Evolutionary conservation across 2,797 vertebrate species (phyloP).

Genomic region (Poeciliopsis infans): DNA sequence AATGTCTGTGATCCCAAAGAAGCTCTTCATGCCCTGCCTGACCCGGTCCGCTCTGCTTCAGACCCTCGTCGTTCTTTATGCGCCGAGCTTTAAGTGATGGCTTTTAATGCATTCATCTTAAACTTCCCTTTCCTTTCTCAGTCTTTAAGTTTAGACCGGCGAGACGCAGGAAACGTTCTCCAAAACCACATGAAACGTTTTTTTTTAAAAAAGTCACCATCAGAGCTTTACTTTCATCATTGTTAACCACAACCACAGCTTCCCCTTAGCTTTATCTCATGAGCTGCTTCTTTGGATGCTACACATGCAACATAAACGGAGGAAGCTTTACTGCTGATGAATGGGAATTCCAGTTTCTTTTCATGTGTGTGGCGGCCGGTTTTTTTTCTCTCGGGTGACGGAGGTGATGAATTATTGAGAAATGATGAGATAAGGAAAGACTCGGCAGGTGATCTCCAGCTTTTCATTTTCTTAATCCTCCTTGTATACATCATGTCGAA

Average conservation of each 20-base stretch:
- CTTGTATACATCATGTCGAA: conserved; percentile 1
- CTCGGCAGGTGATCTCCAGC: background rate
- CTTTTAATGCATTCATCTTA: conserved; percentile 21
- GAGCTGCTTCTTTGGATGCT: conserved; percentile 19
- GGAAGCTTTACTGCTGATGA: background rate
- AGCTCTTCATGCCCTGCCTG: background rate
- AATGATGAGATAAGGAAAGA: background rate
- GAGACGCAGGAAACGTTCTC: conserved; percentile 35
- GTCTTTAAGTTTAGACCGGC: conserved; percentile 10
- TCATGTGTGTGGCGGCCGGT: background rate
- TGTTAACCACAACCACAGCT: conserved; percentile 43
- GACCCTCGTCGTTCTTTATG: background rate
- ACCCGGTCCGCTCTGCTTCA: background rate
- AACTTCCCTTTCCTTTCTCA: conserved; percentile 16
- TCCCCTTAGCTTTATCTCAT: conserved; percentile 9
- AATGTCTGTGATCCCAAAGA: background rate
- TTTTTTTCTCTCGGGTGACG: conserved; percentile 4
- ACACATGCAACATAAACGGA: background rate
- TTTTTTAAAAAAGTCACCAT: conserved; percentile 20
- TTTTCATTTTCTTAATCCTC: background rate
- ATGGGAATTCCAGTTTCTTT: conserved; percentile 2
- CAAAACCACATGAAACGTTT: conserved; percentile 6
- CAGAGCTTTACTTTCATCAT: conserved; percentile 54
- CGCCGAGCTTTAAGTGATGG: background rate
- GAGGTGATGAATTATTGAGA: conserved; percentile 21